Evolutionary conservation across 1,140 invertebrate genomes (phyloP).

Genomic region (Acromyrmex echinatior): DNA sequence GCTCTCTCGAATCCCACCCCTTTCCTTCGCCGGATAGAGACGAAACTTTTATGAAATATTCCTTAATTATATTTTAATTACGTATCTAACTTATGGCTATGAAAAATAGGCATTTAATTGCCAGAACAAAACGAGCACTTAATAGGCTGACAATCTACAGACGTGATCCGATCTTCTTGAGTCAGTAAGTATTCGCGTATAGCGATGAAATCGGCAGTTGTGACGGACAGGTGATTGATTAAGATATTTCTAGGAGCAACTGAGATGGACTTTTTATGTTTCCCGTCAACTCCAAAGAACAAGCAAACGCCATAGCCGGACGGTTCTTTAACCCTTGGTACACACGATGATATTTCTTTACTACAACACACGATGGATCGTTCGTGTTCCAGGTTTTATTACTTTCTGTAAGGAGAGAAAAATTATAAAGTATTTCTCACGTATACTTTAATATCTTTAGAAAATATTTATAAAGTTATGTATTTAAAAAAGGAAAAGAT

Average conservation of each 20-base stretch:
- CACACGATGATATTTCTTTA: no score
- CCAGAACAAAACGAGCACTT: neutral
- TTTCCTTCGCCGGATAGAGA: neutral
- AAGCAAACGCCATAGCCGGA: neutral
- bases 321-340: neutral
- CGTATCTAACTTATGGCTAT: slow-evolving; percentile 31
- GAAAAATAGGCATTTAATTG: slow-evolving; percentile 47
- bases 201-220: neutral
- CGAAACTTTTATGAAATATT: slow-evolving; percentile 60
- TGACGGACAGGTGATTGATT: slow-evolving; percentile 33
- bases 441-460: no score
- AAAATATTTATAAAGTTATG: no score
- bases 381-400: no score
- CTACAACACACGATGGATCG: no score
- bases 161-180: neutral
- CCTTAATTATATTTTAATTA: slow-evolving; percentile 64
- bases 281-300: neutral
- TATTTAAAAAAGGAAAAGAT: no score
- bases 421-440: no score
- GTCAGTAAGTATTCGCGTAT: neutral
- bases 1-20: neutral
- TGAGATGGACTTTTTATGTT: neutral
- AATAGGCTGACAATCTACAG: neutral
- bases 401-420: no score
- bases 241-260: slow-evolving; percentile 25